These are phyloP conservation scores for Epinotia bilunana DNA, from an alignment of 2,888 invertebrate genomes.

Conservation along the genomic window DNA sequence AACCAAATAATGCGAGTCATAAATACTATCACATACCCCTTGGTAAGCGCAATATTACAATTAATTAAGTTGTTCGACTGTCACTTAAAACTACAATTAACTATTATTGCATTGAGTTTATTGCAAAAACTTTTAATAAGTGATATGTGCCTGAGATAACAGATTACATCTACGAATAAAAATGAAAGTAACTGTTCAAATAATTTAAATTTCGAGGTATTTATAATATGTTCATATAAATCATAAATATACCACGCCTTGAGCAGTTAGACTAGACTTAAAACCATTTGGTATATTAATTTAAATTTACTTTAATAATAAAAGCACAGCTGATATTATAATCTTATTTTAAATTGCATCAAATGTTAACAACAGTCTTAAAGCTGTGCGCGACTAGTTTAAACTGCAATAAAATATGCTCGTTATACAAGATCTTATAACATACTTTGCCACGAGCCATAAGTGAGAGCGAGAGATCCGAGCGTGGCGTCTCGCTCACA, in stretches of 20 bases:
- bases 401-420: constrained; percentile 47
- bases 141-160: constrained; percentile 6
- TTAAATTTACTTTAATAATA: constrained; percentile 22
- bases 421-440: constrained; percentile 31
- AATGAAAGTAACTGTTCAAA: constrained; percentile 27
- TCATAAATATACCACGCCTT: constrained; percentile 51
- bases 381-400: constrained; percentile 53
- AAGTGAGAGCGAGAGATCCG: too few species aligned
- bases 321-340: constrained; percentile 34
- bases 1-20: too few species aligned
- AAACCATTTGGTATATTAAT: constrained; percentile 65
- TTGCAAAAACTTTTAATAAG: constrained; percentile 11
- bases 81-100: constrained; percentile 16
- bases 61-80: constrained; percentile 12
- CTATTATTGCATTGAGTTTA: constrained; percentile 16
- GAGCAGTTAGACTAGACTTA: constrained; percentile 71
- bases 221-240: constrained; percentile 31
- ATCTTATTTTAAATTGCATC: constrained; percentile 27
- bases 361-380: constrained; percentile 27
- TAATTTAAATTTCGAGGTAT: constrained; percentile 54
- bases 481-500: too few species aligned
- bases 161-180: constrained; percentile 20
- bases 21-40: neutral
- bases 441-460: neutral
- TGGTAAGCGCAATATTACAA: constrained; percentile 11